Base-by-base conservation (phyloP, 2,888 invertebrate species). In the Noctua fimbriata region DNA sequence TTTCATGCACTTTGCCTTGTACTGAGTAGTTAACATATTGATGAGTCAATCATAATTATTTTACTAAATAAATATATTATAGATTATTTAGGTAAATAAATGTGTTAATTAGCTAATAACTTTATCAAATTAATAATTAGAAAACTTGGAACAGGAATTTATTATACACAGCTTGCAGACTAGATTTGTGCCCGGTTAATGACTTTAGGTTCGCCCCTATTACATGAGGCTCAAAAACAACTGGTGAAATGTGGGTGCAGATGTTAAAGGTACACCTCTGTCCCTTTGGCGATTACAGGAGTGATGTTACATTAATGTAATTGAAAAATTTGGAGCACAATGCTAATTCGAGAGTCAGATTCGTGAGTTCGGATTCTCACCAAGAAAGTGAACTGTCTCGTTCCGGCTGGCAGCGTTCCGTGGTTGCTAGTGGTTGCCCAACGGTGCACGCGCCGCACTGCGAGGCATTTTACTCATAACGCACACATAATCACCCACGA, bases 331-430 rank as follows among this genome's bases (percentile, higher is more conserved):
- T 63, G 36, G 67, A n/a, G 49, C 32, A 76, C 21, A 74, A 28
- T 78, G 65, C 44, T 73, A 67, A 63, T 67, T 67, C 32, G 47
- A 79, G 76, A 86, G 24, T 65, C 79, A 76, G 76, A 58, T 69
- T 82, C 52, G 69, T 70, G 75, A 58, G 36, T 75, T 70, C 47
- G 90, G 91, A 94, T 93, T 94, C 93, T 93, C 92, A 89, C 89
- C 89, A 95, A 94, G 95, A 96, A 95, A 96, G 95, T 95, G 94
- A 94, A 93, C 90, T 93, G 92, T 86, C 81, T 66, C 86, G 92
- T 95, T 95, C 94, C 95, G 92, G 90, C 87, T 91, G 87, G 94
- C 85, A 93, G 78, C 88, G 83, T 79, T 77, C 86, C 87, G 86
- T 87, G 82, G 91, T 94, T 93, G 92, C 92, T 86, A 86, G 86